Evolutionary conservation across 2,888 invertebrate genomes (phyloP), one percentile per base, ranked within the genome.

Genomic region (Leptodirus hochenwartii): DNA sequence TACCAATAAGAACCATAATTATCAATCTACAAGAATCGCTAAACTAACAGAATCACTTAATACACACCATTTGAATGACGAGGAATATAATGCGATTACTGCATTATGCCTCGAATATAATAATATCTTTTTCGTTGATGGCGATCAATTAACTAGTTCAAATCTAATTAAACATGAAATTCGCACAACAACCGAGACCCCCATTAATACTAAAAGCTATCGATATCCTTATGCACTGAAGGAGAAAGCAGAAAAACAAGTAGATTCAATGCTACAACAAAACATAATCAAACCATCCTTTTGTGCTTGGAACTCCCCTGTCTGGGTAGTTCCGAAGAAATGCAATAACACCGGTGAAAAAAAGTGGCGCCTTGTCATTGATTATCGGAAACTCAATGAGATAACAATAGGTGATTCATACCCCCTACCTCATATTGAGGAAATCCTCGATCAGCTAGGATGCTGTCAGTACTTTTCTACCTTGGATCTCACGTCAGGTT

Each of bases 331-430:
- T 9, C 42, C 43, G 3, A 46, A 47, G 33, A 47, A 46, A 33
- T 5, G 24, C 8, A 47, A 49, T 32, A 29, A 42, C 4, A 33
- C 42, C 3, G 43, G 44, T 11, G 34, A 42, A 30, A 32, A 31
- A 12, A 39, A 41, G 38, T 46, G 39, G 42, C 35, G 47, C 14
- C 35, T 52, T 10, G 52, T 53, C 9, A 42, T 48, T 2, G 49
- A 53, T 31, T 53, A 46, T 33, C 30, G 49, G n/a, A 43, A 46
- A 36, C 30, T 51, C 29, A 52, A 51, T 32, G 42, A 47, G 12
- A 37, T 34, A 20, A 49, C 48, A 1, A 35, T 46, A 2, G 43
- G 38, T 2, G 50, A 50, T 32, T 13, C 15, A 9, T 41, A 37
- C 20, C 41, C 42, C 5, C 22, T 43, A 9, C 41, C 41, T 3